Percentiles rank a stretch among this genome's conserved stretches.
Evolutionary conservation across 2,888 invertebrate genomes (phyloP).

Genomic region (Hyalella azteca): DNA sequence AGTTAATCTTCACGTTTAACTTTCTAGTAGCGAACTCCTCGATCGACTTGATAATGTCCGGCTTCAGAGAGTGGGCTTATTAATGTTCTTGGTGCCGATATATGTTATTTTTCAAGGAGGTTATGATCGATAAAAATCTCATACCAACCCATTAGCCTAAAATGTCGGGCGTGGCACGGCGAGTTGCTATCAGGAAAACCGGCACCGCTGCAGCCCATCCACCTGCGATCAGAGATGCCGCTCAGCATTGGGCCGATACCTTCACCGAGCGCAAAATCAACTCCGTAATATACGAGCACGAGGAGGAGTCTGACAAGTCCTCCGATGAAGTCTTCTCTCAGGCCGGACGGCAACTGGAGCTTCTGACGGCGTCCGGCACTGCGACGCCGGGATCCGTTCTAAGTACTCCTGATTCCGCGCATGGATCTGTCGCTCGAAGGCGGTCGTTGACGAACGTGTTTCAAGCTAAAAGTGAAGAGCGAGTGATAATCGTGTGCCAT

Average conservation of each 20-base stretch:
- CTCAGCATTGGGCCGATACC: not conserved
- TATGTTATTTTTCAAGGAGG: too few species aligned
- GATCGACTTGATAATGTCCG: not conserved
- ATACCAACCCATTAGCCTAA: not conserved
- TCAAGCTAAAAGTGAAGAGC: slow-evolving; percentile 14
- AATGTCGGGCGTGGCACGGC: slow-evolving; percentile 3
- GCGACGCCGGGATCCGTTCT: not conserved
- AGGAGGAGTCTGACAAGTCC: slow-evolving; percentile 19
- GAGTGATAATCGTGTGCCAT: slow-evolving; percentile 23
- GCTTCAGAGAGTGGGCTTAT: not conserved
- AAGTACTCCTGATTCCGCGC: slow-evolving; percentile 1
- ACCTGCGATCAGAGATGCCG: not conserved
- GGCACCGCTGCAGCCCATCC: not conserved
- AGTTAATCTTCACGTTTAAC: not conserved
- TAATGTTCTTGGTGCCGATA: not conserved
- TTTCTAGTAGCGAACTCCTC: not conserved
- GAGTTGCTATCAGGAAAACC: not conserved
- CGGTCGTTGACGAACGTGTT: slow-evolving; percentile 14
- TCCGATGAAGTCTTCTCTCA: not conserved
- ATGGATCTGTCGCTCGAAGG: not conserved
- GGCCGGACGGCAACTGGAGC: not conserved
- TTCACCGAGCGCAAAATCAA: slow-evolving; percentile 29
- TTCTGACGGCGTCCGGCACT: not conserved
- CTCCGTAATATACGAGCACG: slow-evolving; percentile 28
- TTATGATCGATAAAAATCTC: not conserved